Base-by-base conservation (phyloP, 2,888 invertebrate species). In the Autographa gamma region DNA sequence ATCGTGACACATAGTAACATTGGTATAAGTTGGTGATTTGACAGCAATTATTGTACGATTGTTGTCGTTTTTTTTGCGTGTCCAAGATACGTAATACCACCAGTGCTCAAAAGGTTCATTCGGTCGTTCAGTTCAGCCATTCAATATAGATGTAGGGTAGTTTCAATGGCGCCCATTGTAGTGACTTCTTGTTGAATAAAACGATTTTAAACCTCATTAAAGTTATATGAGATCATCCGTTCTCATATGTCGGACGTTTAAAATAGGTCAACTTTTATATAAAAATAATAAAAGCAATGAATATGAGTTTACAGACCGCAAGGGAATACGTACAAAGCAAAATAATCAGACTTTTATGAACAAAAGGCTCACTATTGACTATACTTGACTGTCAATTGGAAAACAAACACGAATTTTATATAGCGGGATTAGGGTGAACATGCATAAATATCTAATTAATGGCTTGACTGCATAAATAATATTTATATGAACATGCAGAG, bases 131-230 rank as follows among this genome's bases (percentile, higher is more conserved):
- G 68, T 82, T 69, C 72, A 76, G 16, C 71, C 72, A 70, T 78
- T 85, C 77, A 77, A 65, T 76, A 67, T 66, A 75, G 66, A 69
- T 79, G 75, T 76, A 79, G 69, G 67, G 74, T 76, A 82, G 68
- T 81, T 79, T 81, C 72, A 83, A 80, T 80, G 69, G 76, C 66
- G 8, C 41, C 73, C 31, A 81, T 84, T 82, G 82, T 79, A 67
- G 68, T 52, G 69, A 65, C 66, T 73, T 63, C 62, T 67, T 73
- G 61, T 67, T 63, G 69, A 66, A 73, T 60, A 62, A 72, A 78
- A 73, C 66, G 62, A 74, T 74, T 71, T 48, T 62, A 60, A 74
- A 66, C 74, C 73, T 60, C 41, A 63, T 56, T 56, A 59, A 66
- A 69, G 62, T 69, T 64, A 73, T 73, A 80, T 65, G 74, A 61